phyloP scores from a whole-genome alignment of 2,888 invertebrate species.

The Drosophila cognata region DNA sequence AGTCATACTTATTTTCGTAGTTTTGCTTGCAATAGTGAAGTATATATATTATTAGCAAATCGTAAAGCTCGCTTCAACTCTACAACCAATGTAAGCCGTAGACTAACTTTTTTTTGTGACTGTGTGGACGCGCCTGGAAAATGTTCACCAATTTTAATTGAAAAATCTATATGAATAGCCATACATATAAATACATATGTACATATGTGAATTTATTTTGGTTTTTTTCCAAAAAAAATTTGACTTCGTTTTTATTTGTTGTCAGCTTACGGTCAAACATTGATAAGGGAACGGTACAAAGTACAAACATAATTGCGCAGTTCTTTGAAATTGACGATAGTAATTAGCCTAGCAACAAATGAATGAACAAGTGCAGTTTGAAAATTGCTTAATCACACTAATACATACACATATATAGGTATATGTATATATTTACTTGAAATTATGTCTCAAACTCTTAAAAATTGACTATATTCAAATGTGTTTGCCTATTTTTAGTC shows the following conservation, averaged over 20 bases:
- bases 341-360: conserved; percentile 53
- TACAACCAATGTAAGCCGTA: neutral
- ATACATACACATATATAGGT: neutral
- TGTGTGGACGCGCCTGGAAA: conserved; percentile 47
- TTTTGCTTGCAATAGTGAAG: neutral
- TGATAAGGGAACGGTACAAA: conserved; percentile 52
- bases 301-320: conserved; percentile 65
- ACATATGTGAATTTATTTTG: neutral
- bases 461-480: neutral
- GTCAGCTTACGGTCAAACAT: conserved; percentile 15
- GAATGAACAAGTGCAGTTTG: neutral
- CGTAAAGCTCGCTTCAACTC: neutral
- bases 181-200: neutral
- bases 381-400: neutral
- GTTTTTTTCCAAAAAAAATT: conserved; percentile 1
- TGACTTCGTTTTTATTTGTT: conserved; percentile 7
- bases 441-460: too few relatives aligned
- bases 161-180: conserved; percentile 35
- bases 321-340: conserved; percentile 24
- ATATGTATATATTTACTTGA: neutral
- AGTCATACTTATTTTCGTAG: neutral
- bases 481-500: neutral
- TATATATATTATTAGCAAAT: neutral
- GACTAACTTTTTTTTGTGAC: conserved; percentile 43
- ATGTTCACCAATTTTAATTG: conserved; percentile 24